These are phyloP conservation scores for Drymodes brunneopygia DNA, from an alignment of 2,113 vertebrate species.

Conservation along the genomic window DNA sequence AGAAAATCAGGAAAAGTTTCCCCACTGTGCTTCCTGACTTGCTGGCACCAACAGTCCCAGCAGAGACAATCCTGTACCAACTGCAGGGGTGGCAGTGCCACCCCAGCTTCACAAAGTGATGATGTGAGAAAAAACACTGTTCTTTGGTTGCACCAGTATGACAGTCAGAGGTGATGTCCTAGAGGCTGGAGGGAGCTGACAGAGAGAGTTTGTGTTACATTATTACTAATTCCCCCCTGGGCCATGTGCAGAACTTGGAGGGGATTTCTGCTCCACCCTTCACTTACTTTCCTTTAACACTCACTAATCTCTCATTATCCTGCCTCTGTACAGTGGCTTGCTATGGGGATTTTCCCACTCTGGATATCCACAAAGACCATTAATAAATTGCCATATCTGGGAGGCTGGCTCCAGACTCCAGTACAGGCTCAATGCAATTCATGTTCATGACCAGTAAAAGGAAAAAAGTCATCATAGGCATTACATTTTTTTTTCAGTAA, in stretches of 20 bases:
- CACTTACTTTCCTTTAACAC: not conserved
- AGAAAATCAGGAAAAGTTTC: not conserved
- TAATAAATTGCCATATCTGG: not conserved
- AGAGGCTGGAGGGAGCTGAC: not conserved
- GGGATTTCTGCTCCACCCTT: not conserved
- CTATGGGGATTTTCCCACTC: not conserved
- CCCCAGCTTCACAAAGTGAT: not conserved
- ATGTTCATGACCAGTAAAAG: not conserved
- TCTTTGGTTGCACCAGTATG: not conserved
- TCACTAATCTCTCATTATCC: not conserved
- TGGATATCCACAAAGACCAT: not conserved
- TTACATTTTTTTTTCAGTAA: not conserved
- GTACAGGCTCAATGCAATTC: not conserved
- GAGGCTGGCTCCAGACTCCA: not conserved
- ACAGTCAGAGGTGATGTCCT: not conserved
- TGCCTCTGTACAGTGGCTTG: not conserved
- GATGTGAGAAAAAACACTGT: not conserved
- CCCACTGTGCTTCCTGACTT: not conserved
- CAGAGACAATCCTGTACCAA: not conserved
- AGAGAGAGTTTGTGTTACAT: not conserved
- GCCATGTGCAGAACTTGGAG: not conserved
- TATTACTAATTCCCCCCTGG: not conserved
- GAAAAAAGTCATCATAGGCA: not conserved
- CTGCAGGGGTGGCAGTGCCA: not conserved
- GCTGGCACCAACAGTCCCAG: not conserved